Evolutionary conservation across 2,888 invertebrate species (phyloP), one percentile per base, ranked within the genome.

Genomic region (Hemaris fuciformis): DNA sequence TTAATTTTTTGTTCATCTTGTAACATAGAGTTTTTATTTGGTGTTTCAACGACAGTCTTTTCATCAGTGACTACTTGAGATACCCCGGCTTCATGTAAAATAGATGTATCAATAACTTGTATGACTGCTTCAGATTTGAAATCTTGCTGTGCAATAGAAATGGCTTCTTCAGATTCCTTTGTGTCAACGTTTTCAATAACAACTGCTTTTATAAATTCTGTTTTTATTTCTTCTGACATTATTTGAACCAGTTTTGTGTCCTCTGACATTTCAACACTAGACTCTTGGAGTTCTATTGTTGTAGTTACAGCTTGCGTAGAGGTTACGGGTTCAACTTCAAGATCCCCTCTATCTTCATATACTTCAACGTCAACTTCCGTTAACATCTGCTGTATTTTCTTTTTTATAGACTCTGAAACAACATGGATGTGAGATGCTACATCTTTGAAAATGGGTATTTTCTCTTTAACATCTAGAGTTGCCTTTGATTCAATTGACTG

Each of bases 371-470:
- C 58, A 48, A 23, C 15, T 41, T 60, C n/a, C n/a, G n/a, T n/a
- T n/a, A n/a, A n/a, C n/a, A n/a, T n/a, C n/a, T 22, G 38, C 3
- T 34, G 6, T 23, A 61, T 38, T 5, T 34, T 57, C 1, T 18
- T 45, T 22, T 46, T n/a, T 18, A 61, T 46, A 34, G 38, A n/a
- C 6, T 34, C 57, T 0, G 45, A 45, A 46, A 45, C 57, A 34
- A 62, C 31, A 18, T 71, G 60, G 23, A 56, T 18, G n/a, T 25
- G 45, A 18, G 46, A 25, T 2, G 88, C 76, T 60, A 89, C 70
- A 62, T 80, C 74, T 78, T 82, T 87, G 43, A 87, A 89, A 42
- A 90, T 80, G 1, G 91, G 91, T 67, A 92, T 87, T 75, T 92
- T 92, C 42, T 87, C 84, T 71, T 87, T 90, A 0, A 91, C 92